Evolutionary conservation across 2,797 vertebrate genomes (phyloP).

Genomic region (Scleropages formosus): DNA sequence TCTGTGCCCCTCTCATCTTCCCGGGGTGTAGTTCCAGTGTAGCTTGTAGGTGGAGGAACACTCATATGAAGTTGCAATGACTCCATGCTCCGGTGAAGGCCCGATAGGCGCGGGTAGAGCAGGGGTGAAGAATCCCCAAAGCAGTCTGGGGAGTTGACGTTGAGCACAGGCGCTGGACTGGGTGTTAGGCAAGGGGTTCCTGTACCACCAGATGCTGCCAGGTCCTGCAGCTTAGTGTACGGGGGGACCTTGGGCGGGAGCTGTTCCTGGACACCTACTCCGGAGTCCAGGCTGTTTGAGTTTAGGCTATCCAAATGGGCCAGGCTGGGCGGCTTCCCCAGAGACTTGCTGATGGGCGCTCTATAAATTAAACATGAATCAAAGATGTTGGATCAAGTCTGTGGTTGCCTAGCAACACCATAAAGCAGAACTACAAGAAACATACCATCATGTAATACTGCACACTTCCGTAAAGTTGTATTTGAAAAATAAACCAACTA

Average conservation of each 20-base stretch:
- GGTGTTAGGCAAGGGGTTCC: slow-evolving; percentile 76
- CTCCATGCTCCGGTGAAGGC: slow-evolving; percentile 93
- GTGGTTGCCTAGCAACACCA: no score
- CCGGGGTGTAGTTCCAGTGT: slow-evolving; percentile 52
- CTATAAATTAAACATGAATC: slow-evolving; percentile 40
- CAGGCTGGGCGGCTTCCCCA: slow-evolving; percentile 79
- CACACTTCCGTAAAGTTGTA: no score
- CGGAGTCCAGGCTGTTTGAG: slow-evolving; percentile 82
- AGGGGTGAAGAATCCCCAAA: slow-evolving; percentile 77
- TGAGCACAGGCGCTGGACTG: slow-evolving; percentile 88
- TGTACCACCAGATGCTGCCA: slow-evolving; percentile 50
- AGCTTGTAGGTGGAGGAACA: slow-evolving; percentile 67
- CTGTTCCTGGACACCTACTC: slow-evolving; percentile 55
- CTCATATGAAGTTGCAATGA: slow-evolving; percentile 89
- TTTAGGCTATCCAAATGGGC: slow-evolving; percentile 87
- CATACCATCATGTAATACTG: no score
- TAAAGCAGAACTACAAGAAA: no score
- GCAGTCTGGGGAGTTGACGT: slow-evolving; percentile 87
- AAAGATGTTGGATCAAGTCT: neutral
- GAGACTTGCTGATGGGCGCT: slow-evolving; percentile 79
- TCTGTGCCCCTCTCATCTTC: slow-evolving; percentile 68
- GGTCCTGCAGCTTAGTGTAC: slow-evolving; percentile 79
- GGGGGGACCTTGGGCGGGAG: slow-evolving; percentile 67
- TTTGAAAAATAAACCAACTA: no score
- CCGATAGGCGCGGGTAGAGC: slow-evolving; percentile 84